Conservation (phyloP, 2,797 vertebrate genomes). For the Anguilla obscura region DNA sequence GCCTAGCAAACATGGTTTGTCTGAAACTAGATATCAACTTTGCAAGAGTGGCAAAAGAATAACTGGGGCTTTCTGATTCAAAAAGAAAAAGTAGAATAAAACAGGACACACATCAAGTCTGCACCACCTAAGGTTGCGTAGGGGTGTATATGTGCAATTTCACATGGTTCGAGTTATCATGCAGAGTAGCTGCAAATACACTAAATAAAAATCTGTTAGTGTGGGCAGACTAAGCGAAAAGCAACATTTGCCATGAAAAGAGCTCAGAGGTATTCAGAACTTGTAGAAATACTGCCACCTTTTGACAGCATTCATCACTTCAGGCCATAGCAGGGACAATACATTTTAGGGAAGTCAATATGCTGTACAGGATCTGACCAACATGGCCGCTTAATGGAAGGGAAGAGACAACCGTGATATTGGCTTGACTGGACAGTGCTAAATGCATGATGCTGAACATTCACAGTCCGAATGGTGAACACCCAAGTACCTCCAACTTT, state of each 20-base stretch:
- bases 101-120: neutral
- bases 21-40: too few relatives aligned
- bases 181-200: neutral
- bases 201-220: neutral
- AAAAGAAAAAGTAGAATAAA: neutral
- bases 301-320: slow-evolving; percentile 24
- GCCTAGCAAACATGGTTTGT: too few relatives aligned
- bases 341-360: neutral
- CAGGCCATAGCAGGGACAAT: neutral
- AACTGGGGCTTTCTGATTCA: too few relatives aligned
- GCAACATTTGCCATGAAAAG: neutral
- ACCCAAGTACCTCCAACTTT: neutral
- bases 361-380: neutral
- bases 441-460: neutral
- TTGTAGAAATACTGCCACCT: slow-evolving; percentile 43
- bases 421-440: neutral
- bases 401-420: neutral
- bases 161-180: neutral
- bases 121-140: neutral
- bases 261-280: neutral
- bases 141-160: neutral
- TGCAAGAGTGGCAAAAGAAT: too few relatives aligned
- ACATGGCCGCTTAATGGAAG: neutral
- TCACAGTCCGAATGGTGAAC: neutral
- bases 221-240: neutral